Conservation (phyloP, 2,797 vertebrate species). For the Pachyuromys duprasi region DNA sequence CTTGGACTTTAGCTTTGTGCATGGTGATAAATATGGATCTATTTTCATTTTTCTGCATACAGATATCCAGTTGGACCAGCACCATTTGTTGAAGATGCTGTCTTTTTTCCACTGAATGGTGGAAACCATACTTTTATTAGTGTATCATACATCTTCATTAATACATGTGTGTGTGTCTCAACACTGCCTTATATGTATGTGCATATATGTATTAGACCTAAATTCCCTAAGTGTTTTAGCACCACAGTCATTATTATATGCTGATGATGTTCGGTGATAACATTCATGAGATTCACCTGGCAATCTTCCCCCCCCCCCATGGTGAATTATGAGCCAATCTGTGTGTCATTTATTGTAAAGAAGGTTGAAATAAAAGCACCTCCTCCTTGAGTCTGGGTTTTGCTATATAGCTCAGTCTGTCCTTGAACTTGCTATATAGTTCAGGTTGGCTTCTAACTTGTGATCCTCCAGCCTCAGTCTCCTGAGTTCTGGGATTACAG, state of each 20-base stretch:
- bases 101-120: too few relatives aligned
- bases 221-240: background rate
- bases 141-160: background rate
- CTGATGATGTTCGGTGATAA: background rate
- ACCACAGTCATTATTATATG: background rate
- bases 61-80: too few relatives aligned
- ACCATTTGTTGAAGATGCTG: too few relatives aligned
- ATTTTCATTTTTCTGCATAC: too few relatives aligned
- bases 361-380: background rate
- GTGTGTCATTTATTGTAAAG: background rate
- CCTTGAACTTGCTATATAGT: background rate
- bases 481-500: background rate
- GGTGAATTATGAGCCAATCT: background rate
- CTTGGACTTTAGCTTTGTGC: too few relatives aligned
- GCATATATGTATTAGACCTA: background rate
- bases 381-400: background rate
- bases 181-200: background rate
- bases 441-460: background rate
- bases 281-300: background rate
- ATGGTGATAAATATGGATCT: too few relatives aligned
- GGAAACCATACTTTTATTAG: background rate
- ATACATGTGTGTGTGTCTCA: background rate
- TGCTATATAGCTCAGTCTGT: background rate
- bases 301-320: too few relatives aligned
- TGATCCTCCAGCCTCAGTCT: background rate